These are phyloP conservation scores for Auanema freiburgensis DNA, from an alignment of 2,888 invertebrate genomes.

Conservation along the genomic window DNA sequence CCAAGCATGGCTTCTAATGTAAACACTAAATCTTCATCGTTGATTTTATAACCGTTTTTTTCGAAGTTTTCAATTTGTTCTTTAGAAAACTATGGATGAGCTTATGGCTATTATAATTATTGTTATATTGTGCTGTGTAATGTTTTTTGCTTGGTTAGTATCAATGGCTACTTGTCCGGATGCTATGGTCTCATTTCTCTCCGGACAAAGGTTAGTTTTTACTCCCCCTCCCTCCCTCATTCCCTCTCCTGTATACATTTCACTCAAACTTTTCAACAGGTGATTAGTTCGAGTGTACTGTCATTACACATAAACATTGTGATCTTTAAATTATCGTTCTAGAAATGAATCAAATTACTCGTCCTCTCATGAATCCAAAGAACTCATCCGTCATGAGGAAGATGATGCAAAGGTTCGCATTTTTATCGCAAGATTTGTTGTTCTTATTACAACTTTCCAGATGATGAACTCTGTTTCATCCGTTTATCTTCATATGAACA, in stretches of 20 bases:
- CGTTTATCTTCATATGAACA: conserved; percentile 30
- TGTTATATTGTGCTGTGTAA: conserved; percentile 57
- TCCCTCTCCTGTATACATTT: no score
- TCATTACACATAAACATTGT: no score
- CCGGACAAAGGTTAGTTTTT: conserved; percentile 43
- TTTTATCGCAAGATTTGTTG: not conserved
- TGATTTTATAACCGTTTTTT: no score
- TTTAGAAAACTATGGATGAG: conserved; percentile 48
- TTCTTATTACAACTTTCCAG: conserved; percentile 12
- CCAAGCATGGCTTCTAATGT: no score
- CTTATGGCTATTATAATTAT: conserved; percentile 57
- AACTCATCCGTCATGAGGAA: conserved; percentile 44
- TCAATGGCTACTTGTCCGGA: conserved; percentile 62
- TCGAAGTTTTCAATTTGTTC: no score
- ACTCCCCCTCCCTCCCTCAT: no score
- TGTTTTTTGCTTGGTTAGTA: conserved; percentile 59
- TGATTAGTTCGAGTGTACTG: no score
- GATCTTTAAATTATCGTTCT: conserved; percentile 12
- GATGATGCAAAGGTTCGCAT: conserved; percentile 11
- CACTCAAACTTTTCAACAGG: no score
- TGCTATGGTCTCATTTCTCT: conserved; percentile 54
- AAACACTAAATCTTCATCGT: no score
- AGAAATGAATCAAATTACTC: conserved; percentile 35
- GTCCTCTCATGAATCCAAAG: conserved; percentile 49
- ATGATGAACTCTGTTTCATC: conserved; percentile 20